These are phyloP conservation scores for human DNA, from an alignment of 2,113 vertebrate genomes.

Conservation along the genomic window DNA sequence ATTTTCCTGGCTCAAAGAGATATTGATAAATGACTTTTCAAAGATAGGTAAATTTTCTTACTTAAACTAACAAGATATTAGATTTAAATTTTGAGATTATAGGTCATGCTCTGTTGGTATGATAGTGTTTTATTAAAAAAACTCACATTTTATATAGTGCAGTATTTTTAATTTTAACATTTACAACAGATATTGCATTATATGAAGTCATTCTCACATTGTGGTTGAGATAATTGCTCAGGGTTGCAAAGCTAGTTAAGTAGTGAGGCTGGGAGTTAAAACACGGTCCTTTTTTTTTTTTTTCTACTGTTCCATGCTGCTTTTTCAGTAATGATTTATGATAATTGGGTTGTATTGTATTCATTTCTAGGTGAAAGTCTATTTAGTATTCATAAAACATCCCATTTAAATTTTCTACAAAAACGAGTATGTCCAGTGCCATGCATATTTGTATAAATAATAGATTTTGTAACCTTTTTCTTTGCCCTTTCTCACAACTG, in stretches of 20 bases:
- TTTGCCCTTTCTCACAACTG: constrained; percentile 6
- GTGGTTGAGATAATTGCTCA: constrained; percentile 8
- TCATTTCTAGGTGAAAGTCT: constrained; percentile 41
- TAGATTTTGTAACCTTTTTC: constrained; percentile 41
- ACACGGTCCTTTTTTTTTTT: neutral
- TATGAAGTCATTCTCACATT: neutral
- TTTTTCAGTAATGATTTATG: neutral
- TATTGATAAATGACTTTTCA: neutral
- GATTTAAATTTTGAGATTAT: neutral
- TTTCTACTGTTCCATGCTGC: neutral
- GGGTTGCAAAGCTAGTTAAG: neutral
- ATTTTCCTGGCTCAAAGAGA: neutral
- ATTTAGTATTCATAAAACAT: constrained; percentile 49
- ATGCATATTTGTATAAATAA: constrained; percentile 43
- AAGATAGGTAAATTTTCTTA: neutral
- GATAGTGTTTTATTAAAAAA: neutral
- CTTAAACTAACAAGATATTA: neutral
- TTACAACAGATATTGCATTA: neutral
- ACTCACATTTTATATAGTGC: neutral
- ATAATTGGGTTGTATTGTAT: neutral
- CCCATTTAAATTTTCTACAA: constrained; percentile 33
- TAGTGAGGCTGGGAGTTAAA: neutral
- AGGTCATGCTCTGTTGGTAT: neutral
- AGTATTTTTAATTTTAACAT: neutral
- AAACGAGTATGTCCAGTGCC: neutral